Percentiles rank a stretch among this genome's conserved stretches.
Conservation (phyloP, 1,140 invertebrate species). For the Dreissena polymorpha region DNA sequence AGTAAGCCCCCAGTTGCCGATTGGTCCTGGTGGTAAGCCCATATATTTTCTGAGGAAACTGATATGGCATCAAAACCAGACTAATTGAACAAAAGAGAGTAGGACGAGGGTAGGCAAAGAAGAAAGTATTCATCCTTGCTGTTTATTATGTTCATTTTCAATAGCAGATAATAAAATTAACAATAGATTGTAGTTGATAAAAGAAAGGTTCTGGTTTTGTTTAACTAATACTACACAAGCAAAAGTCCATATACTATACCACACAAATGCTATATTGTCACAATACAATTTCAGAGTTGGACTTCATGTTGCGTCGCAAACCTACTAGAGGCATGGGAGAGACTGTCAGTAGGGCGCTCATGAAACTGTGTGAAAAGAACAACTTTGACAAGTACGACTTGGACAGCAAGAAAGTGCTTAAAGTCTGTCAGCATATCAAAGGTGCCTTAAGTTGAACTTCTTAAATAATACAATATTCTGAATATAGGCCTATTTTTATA, state of each 20-base stretch:
- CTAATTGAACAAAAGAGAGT: not conserved
- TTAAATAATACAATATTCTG: too few species aligned
- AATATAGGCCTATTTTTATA: too few species aligned
- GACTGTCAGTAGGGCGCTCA: slow-evolving; percentile 38
- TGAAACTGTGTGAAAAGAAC: slow-evolving; percentile 32
- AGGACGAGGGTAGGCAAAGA: not conserved
- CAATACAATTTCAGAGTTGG: slow-evolving; percentile 30
- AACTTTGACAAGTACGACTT: slow-evolving; percentile 46
- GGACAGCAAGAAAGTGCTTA: slow-evolving; percentile 3
- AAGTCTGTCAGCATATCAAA: slow-evolving; percentile 45
- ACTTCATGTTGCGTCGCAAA: slow-evolving; percentile 34
- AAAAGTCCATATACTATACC: not conserved
- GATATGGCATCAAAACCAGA: not conserved
- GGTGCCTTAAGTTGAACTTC: not conserved
- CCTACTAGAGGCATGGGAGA: slow-evolving; percentile 47
- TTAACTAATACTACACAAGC: not conserved
- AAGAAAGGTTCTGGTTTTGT: too few species aligned
- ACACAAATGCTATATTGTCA: not conserved
- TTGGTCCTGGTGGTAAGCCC: not conserved
- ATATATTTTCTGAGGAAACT: not conserved
- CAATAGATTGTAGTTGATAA: too few species aligned
- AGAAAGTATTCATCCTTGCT: not conserved
- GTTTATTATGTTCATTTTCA: not conserved
- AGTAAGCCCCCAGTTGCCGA: too few species aligned
- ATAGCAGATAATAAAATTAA: too few species aligned